These are phyloP conservation scores for Sminthurinus signatus DNA, from an alignment of 1,140 invertebrate species.

Conservation along the genomic window DNA sequence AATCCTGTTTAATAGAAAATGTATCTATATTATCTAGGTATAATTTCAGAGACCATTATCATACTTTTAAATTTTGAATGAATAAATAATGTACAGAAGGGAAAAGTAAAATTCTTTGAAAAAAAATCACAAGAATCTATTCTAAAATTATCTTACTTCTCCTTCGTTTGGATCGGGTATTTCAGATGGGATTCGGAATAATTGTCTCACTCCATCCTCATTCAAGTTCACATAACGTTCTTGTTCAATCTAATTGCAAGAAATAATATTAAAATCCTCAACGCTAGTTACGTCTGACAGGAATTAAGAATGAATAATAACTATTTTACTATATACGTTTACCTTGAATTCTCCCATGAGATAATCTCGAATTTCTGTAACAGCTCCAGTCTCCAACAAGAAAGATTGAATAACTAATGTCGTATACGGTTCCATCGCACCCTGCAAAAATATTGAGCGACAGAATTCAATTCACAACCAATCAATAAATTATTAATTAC, in stretches of 20 bases:
- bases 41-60: too few relatives aligned
- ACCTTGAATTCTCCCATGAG: slow-evolving; percentile 35
- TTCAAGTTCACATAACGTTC: slow-evolving; percentile 28
- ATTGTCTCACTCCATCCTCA: slow-evolving; percentile 28
- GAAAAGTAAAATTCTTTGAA: too few relatives aligned
- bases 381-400: slow-evolving; percentile 35
- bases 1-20: slow-evolving; percentile 3
- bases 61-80: not conserved
- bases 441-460: too few relatives aligned
- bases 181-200: slow-evolving; percentile 34
- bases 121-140: too few relatives aligned
- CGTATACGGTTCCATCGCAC: slow-evolving; percentile 25
- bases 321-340: not conserved
- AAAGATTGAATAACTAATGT: slow-evolving; percentile 25
- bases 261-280: not conserved
- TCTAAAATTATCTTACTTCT: too few relatives aligned
- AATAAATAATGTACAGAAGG: too few relatives aligned
- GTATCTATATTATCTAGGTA: not conserved
- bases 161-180: slow-evolving; percentile 32
- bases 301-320: too few relatives aligned
- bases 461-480: too few relatives aligned
- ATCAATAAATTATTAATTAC: too few relatives aligned
- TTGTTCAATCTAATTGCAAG: slow-evolving; percentile 23
- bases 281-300: too few relatives aligned
- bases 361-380: slow-evolving; percentile 36